A percentile compares a stretch with the other conserved stretches of the same genome.
These are phyloP conservation scores for Bombus soroeensis DNA, from an alignment of 1,140 invertebrate genomes.

Conservation along the genomic window DNA sequence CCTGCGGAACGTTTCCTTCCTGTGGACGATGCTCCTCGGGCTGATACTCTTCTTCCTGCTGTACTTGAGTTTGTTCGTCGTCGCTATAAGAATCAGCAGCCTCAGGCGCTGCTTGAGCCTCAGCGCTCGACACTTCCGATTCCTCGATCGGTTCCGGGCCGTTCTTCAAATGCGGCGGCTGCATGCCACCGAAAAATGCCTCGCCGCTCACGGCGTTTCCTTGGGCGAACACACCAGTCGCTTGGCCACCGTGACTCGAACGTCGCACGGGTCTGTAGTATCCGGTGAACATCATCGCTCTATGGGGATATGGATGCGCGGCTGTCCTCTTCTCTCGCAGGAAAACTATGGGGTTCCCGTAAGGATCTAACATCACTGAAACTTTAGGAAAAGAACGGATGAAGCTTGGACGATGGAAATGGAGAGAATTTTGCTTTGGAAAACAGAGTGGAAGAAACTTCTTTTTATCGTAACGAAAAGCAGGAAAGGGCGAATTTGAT, in stretches of 20 bases:
- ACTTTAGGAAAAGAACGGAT: conserved; percentile 47
- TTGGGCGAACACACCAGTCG: conserved; percentile 76
- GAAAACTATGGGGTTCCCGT: conserved; percentile 66
- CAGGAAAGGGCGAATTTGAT: too few species aligned
- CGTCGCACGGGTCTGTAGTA: conserved; percentile 74
- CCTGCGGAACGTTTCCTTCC: conserved; percentile 16
- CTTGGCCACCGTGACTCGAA: conserved; percentile 58
- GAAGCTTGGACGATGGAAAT: background rate
- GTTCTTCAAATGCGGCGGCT: conserved; percentile 51
- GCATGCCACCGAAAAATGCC: conserved; percentile 69
- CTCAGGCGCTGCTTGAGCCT: conserved; percentile 72
- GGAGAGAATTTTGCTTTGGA: background rate
- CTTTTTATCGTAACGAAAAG: too few species aligned
- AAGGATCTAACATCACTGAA: conserved; percentile 62
- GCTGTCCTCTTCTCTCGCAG: conserved; percentile 67
- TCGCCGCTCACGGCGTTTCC: conserved; percentile 76
- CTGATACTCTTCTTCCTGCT: conserved; percentile 44
- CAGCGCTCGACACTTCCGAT: conserved; percentile 67
- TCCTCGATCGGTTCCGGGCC: conserved; percentile 71
- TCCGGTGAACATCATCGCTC: conserved; percentile 79
- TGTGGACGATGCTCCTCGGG: conserved; percentile 32
- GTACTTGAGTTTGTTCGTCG: conserved; percentile 15
- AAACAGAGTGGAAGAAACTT: background rate
- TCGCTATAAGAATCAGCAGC: conserved; percentile 36
- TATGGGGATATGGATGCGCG: conserved; percentile 65